Base-by-base conservation (phyloP, 1,140 invertebrate genomes). In the Campodea augens region DNA sequence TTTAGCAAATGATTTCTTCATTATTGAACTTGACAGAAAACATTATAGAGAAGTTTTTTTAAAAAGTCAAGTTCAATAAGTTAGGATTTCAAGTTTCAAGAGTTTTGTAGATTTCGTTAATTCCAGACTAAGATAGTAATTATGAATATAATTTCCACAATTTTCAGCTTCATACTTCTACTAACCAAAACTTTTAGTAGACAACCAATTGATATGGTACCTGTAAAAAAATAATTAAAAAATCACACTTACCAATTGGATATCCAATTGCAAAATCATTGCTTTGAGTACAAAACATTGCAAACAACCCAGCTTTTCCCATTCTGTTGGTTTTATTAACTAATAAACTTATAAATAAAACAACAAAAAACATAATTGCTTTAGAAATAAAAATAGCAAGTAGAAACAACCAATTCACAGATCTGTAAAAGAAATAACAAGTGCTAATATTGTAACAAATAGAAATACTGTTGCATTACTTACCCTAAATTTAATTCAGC, bases 241-340 rank as follows among this genome's bases (percentile, higher is more conserved):
- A n/a, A n/a, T n/a, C n/a, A n/a, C n/a, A n/a, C n/a, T 78, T 72
- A 91, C 87, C 75, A 56, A 96, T 92, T 3, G 92, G 91, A 67
- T 85, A 93, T 47, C 91, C 91, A 52, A 98, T 75, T 39, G 92
- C 92, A 71, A 97, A 96, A 64, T 98, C 92, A 73, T 98, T 98
- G 58, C 87, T 92, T 59, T 96, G 90, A 0, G 91, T 96, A 39
- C 81, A 84, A 61, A 96, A 95, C 53, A 97, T 96, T 20, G 84
- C 85, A 71, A 84, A 90, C 19, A 96, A 67, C 13, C 88, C 91
- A 43, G 86, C 84, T 54, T 78, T 73, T 12, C 82, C 85, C 46
- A 81, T 71, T 64, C 90, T 82, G 4, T 77, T 58, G 5, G 84
- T 82, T 60, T 77, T 75, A 5, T 78, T 77, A 15, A 88, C 72